Evolutionary conservation across 2,888 invertebrate species (phyloP), one percentile per base, ranked within the genome.

Genomic region (Agriopis marginaria): DNA sequence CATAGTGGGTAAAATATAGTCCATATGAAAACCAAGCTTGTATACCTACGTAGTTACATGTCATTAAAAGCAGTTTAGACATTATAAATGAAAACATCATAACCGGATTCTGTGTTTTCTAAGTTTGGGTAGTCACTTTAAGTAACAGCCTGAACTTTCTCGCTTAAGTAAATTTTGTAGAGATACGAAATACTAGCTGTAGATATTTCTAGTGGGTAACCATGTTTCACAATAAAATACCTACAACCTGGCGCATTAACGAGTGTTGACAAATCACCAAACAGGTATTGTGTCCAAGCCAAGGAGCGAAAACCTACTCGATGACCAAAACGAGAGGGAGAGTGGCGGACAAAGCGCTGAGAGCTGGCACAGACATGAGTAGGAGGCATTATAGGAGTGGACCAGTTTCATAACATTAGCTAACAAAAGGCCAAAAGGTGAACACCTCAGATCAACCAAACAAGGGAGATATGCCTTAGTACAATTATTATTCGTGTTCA

Each of bases 311-410:
- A 63, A 61, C 63, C 66, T 61, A 75, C 75, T 70, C 71, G 61
- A 78, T 79, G 75, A 73, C 83, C 83, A 81, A 82, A 88, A 77
- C 75, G 82, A 86, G 81, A 86, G 82, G 75, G 86, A 87, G 83
- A 88, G 85, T 86, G 68, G 68, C 74, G 71, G 71, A 81, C 78
- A 82, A 80, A 79, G 76, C 75, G 64, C 76, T 73, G 77, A 77
- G 74, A 49, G 78, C 73, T 72, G 53, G 68, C 73, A 68, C 68
- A 70, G 63, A 64, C 47, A 51, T 49, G 78, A 71, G 86, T 86
- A 79, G 85, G 87, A 80, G 81, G 70, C 58, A 63, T 44, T 70
- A 74, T 76, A 76, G 82, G 79, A 79, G 70, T 70, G 76, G 79
- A 75, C 77, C 67, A 75, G 77, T 75, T 81, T 77, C 66, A 68